A percentile compares a stretch with the other conserved stretches of the same genome.
Evolutionary conservation across 2,888 invertebrate genomes (phyloP).

Genomic region (Syrphus vitripennis): DNA sequence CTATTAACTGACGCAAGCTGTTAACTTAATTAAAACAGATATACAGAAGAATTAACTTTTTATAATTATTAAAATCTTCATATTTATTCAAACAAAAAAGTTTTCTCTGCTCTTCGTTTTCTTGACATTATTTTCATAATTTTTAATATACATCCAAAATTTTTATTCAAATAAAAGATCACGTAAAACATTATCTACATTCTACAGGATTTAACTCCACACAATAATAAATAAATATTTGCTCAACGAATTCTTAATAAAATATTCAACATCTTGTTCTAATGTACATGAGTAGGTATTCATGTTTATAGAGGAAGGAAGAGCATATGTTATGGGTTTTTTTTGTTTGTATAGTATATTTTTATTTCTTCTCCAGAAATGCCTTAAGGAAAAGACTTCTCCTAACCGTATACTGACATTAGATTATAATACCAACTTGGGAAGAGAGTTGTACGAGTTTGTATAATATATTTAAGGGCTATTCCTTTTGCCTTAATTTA

Average conservation of each 20-base stretch:
- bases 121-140: neutral
- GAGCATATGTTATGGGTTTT: neutral
- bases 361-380: neutral
- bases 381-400: neutral
- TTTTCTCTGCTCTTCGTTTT: neutral
- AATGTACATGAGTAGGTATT: neutral
- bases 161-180: neutral
- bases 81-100: neutral
- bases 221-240: neutral
- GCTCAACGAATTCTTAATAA: neutral
- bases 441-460: neutral
- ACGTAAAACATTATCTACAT: neutral
- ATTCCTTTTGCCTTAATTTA: neutral
- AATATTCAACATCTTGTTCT: conserved; percentile 2
- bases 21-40: no score
- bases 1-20: no score
- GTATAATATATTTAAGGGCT: neutral
- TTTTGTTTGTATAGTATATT: no score
- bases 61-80: no score
- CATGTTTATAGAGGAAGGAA: neutral
- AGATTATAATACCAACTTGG: neutral
- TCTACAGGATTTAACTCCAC: neutral
- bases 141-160: neutral
- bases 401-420: neutral
- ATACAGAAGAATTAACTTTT: no score